Conservation (phyloP, 2,113 vertebrate genomes). For the Xenopus laevis region DNA sequence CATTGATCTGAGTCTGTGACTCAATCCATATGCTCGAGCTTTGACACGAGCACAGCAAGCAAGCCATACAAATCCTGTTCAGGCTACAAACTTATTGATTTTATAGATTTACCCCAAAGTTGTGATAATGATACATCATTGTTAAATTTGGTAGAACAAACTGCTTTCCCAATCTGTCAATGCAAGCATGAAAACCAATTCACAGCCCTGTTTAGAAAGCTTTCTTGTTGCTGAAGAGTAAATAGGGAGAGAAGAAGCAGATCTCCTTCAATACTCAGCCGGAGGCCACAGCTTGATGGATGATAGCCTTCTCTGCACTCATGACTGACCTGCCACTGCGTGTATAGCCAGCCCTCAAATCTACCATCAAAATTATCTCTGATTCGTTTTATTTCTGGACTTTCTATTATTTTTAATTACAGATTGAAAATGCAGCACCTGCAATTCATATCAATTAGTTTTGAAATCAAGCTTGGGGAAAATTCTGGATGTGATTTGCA, state of each 20-base stretch:
- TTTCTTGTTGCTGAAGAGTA: constrained; percentile 64
- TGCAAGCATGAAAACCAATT: constrained; percentile 80
- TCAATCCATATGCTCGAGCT: constrained; percentile 94
- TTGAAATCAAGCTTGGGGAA: constrained; percentile 59
- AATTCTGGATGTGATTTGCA: constrained; percentile 61
- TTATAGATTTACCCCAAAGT: constrained; percentile 99
- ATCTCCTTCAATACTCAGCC: constrained; percentile 52
- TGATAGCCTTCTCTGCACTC: constrained; percentile 51
- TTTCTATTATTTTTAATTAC: constrained; percentile 58
- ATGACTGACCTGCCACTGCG: constrained; percentile 57
- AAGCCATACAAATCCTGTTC: constrained; percentile 97
- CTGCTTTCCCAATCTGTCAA: constrained; percentile 97
- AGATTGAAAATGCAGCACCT: constrained; percentile 52
- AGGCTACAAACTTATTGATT: constrained; percentile 97
- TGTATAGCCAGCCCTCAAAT: constrained; percentile 54
- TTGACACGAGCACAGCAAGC: constrained; percentile 94
- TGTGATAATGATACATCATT: constrained; percentile 99
- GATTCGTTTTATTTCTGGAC: constrained; percentile 11
- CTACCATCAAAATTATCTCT: constrained; percentile 51
- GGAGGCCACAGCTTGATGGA: constrained; percentile 60
- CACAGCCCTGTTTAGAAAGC: constrained; percentile 71
- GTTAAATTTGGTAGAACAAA: constrained; percentile 99
- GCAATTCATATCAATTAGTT: constrained; percentile 59
- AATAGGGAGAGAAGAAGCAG: constrained; percentile 59
- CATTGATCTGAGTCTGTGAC: constrained; percentile 98